Base-by-base conservation (phyloP, 2,888 invertebrate genomes). In the Folsomia manolachei region DNA sequence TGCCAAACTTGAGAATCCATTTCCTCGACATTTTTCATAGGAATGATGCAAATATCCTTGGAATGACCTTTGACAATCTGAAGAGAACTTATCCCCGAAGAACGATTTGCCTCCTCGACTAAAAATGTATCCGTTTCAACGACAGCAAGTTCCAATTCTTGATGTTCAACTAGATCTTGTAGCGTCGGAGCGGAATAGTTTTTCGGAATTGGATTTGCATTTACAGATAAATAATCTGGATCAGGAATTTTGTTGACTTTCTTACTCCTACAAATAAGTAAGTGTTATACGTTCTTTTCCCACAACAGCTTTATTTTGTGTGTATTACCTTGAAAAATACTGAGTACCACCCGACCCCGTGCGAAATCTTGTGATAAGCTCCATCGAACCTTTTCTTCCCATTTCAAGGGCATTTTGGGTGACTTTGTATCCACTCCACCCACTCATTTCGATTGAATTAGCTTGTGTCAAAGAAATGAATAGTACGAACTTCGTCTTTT, bases 1-100 rank as follows among this genome's bases (percentile, higher is more conserved):
- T 74, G 72, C 72, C 73, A 76, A 0, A 75, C 62, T 65, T 74
- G 71, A 21, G 70, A 51, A 26, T 76, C 69, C 21, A 39, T 39
- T 39, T 51, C 68, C 24, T 64, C 60, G 9, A 60, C 4, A n/a
- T 4, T 60, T 4, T 62, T 62, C 24, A 62, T 62, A 23, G 62
- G 62, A 62, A 62, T 62, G 62, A 62, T 62, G 25, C 62, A 62
- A 9, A 62, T 24, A 14, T 39, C 39, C 14, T 39, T 39, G 39
- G 39, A 9, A 14, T 39, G 39, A 39, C 39, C 39, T 39, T 39
- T 39, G 39, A 39, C 39, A 14, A 39, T 14, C 39, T 9, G 39
- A 14, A 14, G 4, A 14, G 7, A 4, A 4, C 7, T 39, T n/a
- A n/a, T n/a, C n/a, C n/a, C n/a, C n/a, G n/a, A n/a, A n/a, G n/a